A percentile compares a stretch with the other conserved stretches of the same genome.
Conservation (phyloP, 2,797 vertebrate species). For the Sebastiscus albofasciatus region DNA sequence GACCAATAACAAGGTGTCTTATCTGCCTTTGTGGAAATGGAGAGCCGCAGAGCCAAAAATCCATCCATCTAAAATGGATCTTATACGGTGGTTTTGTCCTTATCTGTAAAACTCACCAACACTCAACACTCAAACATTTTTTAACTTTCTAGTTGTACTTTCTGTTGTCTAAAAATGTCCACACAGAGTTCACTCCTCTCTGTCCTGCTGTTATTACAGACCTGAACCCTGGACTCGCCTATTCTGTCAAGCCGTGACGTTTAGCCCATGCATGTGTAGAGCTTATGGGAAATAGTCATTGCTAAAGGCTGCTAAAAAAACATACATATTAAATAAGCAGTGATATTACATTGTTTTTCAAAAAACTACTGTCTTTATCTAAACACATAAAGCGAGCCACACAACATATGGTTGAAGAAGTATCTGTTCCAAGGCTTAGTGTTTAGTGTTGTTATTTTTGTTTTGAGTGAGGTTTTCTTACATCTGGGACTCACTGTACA, state of each 20-base stretch:
- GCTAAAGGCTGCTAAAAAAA: not conserved
- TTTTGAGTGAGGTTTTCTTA: not conserved
- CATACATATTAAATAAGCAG: not conserved
- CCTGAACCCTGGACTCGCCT: too few relatives aligned
- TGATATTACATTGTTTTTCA: too few relatives aligned
- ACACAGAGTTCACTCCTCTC: too few relatives aligned
- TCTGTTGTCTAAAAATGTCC: too few relatives aligned
- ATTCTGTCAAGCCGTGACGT: not conserved
- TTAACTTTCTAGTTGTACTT: too few relatives aligned
- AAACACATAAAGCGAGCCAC: not conserved
- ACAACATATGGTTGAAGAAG: not conserved
- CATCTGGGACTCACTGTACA: not conserved
- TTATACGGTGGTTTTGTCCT: not conserved
- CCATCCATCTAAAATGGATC: too few relatives aligned
- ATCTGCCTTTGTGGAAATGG: not conserved
- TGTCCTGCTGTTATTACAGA: too few relatives aligned
- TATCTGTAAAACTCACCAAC: not conserved
- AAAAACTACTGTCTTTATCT: not conserved
- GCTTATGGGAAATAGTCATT: not conserved
- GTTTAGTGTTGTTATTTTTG: not conserved
- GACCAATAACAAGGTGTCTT: not conserved
- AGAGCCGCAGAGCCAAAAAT: too few relatives aligned
- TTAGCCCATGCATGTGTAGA: not conserved
- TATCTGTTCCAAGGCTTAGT: not conserved
- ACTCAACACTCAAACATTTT: too few relatives aligned